phyloP scores from a whole-genome alignment of 2,113 vertebrate genomes.

The Psephotus haematonotus region DNA sequence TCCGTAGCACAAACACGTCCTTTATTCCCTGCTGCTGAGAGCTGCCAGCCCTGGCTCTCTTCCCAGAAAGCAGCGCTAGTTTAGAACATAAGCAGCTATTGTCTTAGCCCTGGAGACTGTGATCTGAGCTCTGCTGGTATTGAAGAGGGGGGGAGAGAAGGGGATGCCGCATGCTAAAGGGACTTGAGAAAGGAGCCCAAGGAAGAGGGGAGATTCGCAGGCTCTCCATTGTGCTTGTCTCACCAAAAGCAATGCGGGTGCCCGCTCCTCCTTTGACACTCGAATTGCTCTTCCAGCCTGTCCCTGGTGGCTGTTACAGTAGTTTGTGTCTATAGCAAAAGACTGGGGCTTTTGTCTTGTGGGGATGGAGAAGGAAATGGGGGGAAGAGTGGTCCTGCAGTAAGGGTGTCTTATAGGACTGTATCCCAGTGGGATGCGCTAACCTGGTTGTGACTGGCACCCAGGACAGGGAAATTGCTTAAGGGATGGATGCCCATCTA shows the following conservation, averaged over 20 bases:
- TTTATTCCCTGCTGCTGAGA: conserved; percentile 54
- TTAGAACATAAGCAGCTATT: conserved; percentile 66
- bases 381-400: background rate
- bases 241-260: background rate
- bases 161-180: background rate
- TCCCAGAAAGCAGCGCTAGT: conserved; percentile 41
- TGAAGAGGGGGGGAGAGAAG: background rate
- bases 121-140: background rate
- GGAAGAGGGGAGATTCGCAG: background rate
- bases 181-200: background rate
- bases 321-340: background rate
- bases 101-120: conserved; percentile 43
- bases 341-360: background rate
- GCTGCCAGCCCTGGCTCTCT: conserved; percentile 64
- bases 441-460: fast-evolving
- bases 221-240: background rate
- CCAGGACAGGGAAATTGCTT: background rate
- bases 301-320: background rate
- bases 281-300: background rate
- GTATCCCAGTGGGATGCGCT: fast-evolving
- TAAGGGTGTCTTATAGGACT: background rate
- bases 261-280: background rate
- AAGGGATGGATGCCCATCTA: background rate
- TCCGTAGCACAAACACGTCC: conserved; percentile 46
- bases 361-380: background rate